phyloP scores from a whole-genome alignment of 1,140 invertebrate genomes.

The Drosophila fuyamai region DNA sequence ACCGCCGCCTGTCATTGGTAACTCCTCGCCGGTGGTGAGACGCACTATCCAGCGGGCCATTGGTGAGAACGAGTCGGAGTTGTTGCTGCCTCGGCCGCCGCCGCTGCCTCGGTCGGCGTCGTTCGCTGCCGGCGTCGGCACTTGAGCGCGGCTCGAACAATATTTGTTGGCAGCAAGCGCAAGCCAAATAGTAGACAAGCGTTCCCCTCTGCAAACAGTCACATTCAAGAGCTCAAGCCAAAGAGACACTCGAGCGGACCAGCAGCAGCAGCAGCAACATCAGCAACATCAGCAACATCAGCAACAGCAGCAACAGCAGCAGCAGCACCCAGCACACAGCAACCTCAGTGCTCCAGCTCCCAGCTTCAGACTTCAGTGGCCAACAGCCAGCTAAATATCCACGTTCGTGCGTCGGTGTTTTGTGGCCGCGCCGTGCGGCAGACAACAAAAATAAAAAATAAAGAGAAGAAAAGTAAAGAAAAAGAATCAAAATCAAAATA shows the following conservation, averaged over 20 bases:
- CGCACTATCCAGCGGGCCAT: conserved; percentile 10
- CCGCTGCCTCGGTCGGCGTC: conserved; percentile 9
- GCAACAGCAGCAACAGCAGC: conserved; percentile 21
- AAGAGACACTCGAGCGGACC: conserved; percentile 84
- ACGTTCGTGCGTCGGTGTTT: conserved; percentile 76
- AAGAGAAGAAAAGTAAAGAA: not conserved
- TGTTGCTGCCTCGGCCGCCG: conserved; percentile 28
- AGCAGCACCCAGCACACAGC: conserved; percentile 19
- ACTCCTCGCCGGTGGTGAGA: conserved; percentile 31
- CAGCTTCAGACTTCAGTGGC: conserved; percentile 67
- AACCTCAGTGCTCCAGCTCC: conserved; percentile 13
- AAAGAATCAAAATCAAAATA: conserved; percentile 1
- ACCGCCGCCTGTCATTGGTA: conserved; percentile 63
- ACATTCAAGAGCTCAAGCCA: conserved; percentile 85
- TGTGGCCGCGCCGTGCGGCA: conserved; percentile 69
- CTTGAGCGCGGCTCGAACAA: conserved; percentile 84
- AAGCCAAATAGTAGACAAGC: conserved; percentile 85
- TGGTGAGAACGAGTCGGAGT: conserved; percentile 57
- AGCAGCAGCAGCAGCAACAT: conserved; percentile 46
- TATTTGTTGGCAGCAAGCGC: conserved; percentile 85
- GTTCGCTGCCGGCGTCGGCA: conserved; percentile 43
- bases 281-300: conserved; percentile 29
- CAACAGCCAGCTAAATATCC: conserved; percentile 76
- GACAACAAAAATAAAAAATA: conserved; percentile 10
- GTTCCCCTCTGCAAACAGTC: conserved; percentile 85